phyloP scores from a whole-genome alignment of 2,113 vertebrate species.

The Penelope pileata region DNA sequence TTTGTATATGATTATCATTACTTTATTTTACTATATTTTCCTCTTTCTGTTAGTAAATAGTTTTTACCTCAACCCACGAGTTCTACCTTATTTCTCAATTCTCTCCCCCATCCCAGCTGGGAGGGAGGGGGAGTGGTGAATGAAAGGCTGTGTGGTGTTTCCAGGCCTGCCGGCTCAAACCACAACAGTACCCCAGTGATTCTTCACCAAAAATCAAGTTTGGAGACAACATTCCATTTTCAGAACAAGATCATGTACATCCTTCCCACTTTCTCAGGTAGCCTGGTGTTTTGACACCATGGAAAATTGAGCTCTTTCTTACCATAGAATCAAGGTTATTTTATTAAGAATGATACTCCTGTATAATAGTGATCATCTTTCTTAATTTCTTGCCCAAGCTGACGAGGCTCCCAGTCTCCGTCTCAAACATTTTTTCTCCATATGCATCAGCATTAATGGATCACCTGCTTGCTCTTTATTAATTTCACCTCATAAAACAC shows the following conservation, averaged over 20 bases:
- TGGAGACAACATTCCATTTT: accelerated
- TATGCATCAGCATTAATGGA: neutral
- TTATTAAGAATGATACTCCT: neutral
- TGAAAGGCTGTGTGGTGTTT: no score
- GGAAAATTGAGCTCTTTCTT: neutral
- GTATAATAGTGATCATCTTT: neutral
- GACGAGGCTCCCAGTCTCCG: neutral
- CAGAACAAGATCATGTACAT: neutral
- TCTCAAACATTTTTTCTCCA: neutral
- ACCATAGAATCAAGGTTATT: neutral
- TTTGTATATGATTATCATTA: no score
- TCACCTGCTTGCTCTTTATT: neutral
- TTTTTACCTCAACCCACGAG: no score
- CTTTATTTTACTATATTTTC: no score
- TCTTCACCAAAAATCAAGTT: neutral
- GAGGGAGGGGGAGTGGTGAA: no score
- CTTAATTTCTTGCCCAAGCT: neutral
- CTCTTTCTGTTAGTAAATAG: no score
- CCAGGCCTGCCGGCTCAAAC: no score
- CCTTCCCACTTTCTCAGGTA: neutral
- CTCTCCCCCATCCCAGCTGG: no score
- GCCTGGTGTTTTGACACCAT: neutral
- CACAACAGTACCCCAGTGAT: accelerated
- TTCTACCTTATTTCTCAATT: no score
- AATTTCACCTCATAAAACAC: neutral